Evolutionary conservation across 2,113 vertebrate genomes (phyloP), one percentile per base, ranked within the genome.

Genomic region (Condylura cristata): DNA sequence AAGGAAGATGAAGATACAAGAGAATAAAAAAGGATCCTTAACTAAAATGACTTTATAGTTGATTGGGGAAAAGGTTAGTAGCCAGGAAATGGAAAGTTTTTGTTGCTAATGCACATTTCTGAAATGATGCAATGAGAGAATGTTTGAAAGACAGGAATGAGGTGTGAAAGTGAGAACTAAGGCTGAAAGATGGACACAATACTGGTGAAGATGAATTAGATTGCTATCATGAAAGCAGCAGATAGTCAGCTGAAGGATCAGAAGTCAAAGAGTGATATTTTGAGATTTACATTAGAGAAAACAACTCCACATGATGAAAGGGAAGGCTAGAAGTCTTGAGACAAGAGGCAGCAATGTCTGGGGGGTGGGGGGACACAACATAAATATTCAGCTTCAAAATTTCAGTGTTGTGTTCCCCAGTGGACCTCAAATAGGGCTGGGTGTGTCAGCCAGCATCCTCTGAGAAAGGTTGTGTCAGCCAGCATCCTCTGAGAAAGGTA

Each of bases 371-470:
- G 74, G 51, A 18, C 74, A 7, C 7, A 9, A 22, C 28, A 12
- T 70, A 80, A 95, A 87, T 51, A 32, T 46, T 86, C 68, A 56
- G 61, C 9, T 22, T 1, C 48, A 44, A 32, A 37, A 32, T 32
- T 26, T 70, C 10, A 51, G 10, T 28, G 32, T 5, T 0, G 24
- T 18, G 6, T 48, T 44, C 17, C 0, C 4, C 14, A 41, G 1
- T 7, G 30, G 16, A 9, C n/a, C 61, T 88, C 46, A 20, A 51
- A 37, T 4, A 66, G 58, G 16, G 34, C n/a, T 39, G 16, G 9
- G n/a, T n/a, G n/a, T n/a, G n/a, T n/a, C 2, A 71, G 20, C 1
- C 7, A 5, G 3, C 16, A n/a, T 28, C 8, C 70, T 48, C 20
- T 72, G n/a, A 56, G 34, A 48, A 10, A 16, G 74, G 10, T 9